phyloP scores from a whole-genome alignment of 2,888 invertebrate species.

The Rotaria macrura region DNA sequence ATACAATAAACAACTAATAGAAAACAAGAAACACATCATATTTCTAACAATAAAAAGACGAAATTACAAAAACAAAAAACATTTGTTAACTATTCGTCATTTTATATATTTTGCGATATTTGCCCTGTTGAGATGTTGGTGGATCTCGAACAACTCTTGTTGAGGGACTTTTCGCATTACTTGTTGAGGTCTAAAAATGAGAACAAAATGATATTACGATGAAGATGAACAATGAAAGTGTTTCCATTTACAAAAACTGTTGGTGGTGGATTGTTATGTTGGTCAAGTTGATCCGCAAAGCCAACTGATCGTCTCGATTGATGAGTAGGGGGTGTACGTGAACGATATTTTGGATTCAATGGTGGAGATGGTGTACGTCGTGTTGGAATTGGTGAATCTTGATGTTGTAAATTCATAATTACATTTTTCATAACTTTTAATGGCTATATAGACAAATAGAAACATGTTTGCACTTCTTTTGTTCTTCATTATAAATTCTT shows the following conservation, averaged over 20 bases:
- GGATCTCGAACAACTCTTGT: neutral
- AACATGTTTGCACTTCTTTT: neutral
- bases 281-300: neutral
- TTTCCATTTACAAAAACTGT: neutral
- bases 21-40: too few species aligned
- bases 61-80: too few species aligned
- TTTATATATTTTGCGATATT: constrained; percentile 16
- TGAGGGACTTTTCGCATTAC: neutral
- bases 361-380: constrained; percentile 4
- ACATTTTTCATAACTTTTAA: constrained; percentile 21
- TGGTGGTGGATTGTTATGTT: constrained; percentile 7
- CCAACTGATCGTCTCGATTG: neutral
- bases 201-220: neutral
- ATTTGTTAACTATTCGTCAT: neutral
- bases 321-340: neutral
- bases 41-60: too few species aligned
- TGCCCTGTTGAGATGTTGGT: neutral
- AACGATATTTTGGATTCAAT: neutral
- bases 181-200: neutral
- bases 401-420: neutral
- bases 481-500: neutral
- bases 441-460: neutral
- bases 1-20: neutral
- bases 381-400: neutral
- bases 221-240: neutral